Base-by-base conservation (phyloP, 1,140 invertebrate genomes). In the Druon quercuslanigerum region DNA sequence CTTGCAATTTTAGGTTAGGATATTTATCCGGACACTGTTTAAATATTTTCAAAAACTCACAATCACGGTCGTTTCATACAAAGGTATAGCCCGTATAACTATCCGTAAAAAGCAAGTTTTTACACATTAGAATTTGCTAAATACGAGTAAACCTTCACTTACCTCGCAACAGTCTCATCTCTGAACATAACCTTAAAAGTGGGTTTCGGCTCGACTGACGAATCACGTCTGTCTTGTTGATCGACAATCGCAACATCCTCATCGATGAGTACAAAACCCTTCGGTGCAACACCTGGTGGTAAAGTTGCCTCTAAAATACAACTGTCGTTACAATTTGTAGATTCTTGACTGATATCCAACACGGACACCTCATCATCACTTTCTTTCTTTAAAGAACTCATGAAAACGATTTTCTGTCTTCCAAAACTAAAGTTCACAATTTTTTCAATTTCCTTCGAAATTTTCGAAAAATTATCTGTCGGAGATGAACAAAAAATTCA, bases 161-260 rank as follows among this genome's bases (percentile, higher is more conserved):
- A 90, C 89, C 84, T 73, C 20, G 87, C 85, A 14, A 81, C 40
- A 51, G 52, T 79, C 72, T 86, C 78, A 70, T 90, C 83, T 13
- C 82, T 86, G 71, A 91, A 91, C 14, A 83, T 80, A 82, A 90
- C 82, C 81, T 83, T 88, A 66, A 91, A 84, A 50, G 85, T 60
- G 11, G 88, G 83, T 2, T 79, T 74, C 0, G 80, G 52, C 1
- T 76, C 51, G n/a, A 50, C 70, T 14, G 16, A 17, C 46, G 50
- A 11, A 16, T 77, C 17, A 33, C 73, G 14, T 33, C n/a, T 52
- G 46, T 50, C n/a, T 51, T 20, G 11, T 54, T 11, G 25, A 14
- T 50, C 46, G 25, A 54, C 70, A 20, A 74, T 78, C 20, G 40
- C 17, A 51, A 82, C 71, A 14, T 82, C 79, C 25, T 88, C 86